Conservation (phyloP, 2,888 invertebrate species). For the Nematopogon swammerdamellus region DNA sequence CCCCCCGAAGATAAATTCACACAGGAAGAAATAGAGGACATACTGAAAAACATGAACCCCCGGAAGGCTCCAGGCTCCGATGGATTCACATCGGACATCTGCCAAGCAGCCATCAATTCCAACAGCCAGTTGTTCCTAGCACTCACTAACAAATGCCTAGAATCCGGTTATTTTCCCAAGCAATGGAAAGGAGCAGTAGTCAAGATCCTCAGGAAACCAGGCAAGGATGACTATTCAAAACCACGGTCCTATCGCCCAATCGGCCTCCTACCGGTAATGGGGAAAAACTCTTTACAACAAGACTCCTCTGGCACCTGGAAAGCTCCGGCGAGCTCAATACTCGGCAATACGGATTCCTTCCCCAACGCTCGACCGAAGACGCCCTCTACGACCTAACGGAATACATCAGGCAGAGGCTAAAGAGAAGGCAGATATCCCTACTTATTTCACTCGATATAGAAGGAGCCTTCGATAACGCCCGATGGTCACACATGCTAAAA, state of each 20-base stretch:
- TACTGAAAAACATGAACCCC: conserved; percentile 1
- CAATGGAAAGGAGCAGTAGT: conserved; percentile 8
- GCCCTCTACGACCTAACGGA: too few relatives aligned
- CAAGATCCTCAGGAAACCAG: conserved; percentile 8
- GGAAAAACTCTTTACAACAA: neutral
- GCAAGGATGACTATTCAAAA: conserved; percentile 7
- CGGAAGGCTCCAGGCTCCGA: conserved; percentile 6
- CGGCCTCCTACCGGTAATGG: neutral
- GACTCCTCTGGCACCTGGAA: too few relatives aligned
- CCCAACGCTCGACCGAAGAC: too few relatives aligned
- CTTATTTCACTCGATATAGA: too few relatives aligned
- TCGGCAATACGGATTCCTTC: too few relatives aligned
- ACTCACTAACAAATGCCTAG: conserved; percentile 6
- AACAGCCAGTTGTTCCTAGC: conserved; percentile 1
- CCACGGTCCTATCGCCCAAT: conserved; percentile 8
- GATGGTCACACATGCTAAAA: too few relatives aligned
- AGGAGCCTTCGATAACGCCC: too few relatives aligned
- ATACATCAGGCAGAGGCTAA: too few relatives aligned
- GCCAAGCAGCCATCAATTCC: neutral
- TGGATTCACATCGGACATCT: conserved; percentile 7
- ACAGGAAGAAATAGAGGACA: neutral
- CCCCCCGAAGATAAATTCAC: conserved; percentile 5
- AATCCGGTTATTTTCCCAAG: conserved; percentile 7
- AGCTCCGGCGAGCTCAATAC: conserved; percentile 12
- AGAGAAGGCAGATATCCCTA: too few relatives aligned